Conservation (phyloP, 2,113 vertebrate genomes). For the Megaleporinus macrocephalus region DNA sequence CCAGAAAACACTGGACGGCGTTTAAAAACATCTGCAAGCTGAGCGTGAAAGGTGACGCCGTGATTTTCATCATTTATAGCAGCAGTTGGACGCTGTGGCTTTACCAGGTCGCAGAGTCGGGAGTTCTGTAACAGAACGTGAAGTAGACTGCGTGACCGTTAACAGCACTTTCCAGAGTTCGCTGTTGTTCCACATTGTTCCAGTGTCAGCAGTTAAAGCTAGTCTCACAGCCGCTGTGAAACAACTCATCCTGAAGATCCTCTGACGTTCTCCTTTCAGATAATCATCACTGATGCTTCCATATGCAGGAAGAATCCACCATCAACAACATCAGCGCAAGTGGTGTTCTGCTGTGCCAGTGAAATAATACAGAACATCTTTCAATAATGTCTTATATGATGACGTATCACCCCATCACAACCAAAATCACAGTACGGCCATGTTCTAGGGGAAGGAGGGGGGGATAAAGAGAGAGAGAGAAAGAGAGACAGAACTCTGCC, state of each 20-base stretch:
- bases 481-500: not conserved
- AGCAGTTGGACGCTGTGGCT: not conserved
- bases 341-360: no score
- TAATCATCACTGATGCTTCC: no score
- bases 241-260: not conserved
- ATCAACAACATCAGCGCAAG: no score
- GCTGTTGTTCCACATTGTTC: not conserved
- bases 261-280: not conserved
- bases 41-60: not conserved
- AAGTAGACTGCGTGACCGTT: not conserved
- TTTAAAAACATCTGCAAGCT: not conserved
- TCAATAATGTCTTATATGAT: no score
- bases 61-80: constrained; percentile 12
- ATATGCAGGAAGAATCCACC: no score
- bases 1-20: not conserved
- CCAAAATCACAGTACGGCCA: no score
- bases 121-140: constrained; percentile 9
- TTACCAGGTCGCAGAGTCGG: not conserved
- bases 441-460: not conserved
- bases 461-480: not conserved
- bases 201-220: not conserved
- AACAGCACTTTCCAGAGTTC: not conserved
- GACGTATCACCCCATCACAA: no score
- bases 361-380: no score
- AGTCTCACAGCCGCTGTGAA: not conserved